Evolutionary conservation across 2,888 invertebrate species (phyloP).

Genomic region (Microctonus aethiopoides): DNA sequence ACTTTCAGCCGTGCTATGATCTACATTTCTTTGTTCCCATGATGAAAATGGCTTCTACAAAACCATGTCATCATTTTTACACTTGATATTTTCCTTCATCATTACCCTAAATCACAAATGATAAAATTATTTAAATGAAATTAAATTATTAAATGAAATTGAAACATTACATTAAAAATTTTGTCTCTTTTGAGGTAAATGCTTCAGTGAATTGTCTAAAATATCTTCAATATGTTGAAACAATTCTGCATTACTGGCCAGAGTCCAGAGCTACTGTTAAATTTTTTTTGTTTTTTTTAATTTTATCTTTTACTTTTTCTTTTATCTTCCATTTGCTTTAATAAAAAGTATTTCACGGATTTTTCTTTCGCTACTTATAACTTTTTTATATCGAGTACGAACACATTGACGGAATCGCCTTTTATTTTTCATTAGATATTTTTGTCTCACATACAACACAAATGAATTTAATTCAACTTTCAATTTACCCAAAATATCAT

Average conservation of each 20-base stretch:
- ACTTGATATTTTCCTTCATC: too few relatives aligned
- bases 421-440: constrained; percentile 33
- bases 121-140: too few relatives aligned
- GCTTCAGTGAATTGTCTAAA: constrained; percentile 57
- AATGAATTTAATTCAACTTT: background rate
- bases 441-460: constrained; percentile 3
- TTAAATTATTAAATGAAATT: too few relatives aligned
- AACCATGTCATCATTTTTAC: too few relatives aligned
- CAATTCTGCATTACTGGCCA: constrained; percentile 60
- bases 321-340: constrained; percentile 43
- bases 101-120: too few relatives aligned
- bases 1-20: constrained; percentile 26
- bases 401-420: background rate
- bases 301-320: constrained; percentile 38
- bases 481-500: background rate
- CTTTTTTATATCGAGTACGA: constrained; percentile 25
- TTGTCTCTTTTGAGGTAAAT: constrained; percentile 47
- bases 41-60: too few relatives aligned
- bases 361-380: constrained; percentile 20
- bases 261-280: constrained; percentile 54
- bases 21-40: background rate
- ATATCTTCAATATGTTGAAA: constrained; percentile 59
- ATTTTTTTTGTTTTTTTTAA: constrained; percentile 38
- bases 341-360: constrained; percentile 54
- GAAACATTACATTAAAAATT: too few relatives aligned